Conservation (phyloP, 2,113 vertebrate genomes). For the Motacilla tschutschensis region DNA sequence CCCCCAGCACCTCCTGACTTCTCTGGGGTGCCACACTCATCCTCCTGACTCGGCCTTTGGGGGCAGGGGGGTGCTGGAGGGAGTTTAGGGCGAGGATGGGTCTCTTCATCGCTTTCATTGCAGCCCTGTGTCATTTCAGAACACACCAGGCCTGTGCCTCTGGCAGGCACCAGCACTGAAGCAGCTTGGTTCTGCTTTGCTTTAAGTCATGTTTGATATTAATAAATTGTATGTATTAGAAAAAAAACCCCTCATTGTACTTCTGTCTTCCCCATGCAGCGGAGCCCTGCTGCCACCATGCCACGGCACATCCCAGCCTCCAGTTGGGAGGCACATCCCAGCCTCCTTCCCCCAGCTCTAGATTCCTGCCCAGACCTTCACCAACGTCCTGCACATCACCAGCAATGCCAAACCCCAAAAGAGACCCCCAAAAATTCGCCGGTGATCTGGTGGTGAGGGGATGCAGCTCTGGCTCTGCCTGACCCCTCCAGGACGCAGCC, state of each 20-base stretch:
- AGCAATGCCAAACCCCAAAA: background rate
- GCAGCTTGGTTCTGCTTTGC: background rate
- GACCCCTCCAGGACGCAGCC: background rate
- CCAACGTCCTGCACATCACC: background rate
- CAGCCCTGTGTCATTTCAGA: background rate
- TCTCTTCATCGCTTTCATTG: accelerated
- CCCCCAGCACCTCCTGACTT: accelerated
- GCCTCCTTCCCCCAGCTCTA: background rate
- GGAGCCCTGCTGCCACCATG: accelerated
- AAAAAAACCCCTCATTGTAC: too few relatives aligned
- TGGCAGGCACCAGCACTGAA: background rate
- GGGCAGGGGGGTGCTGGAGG: too few relatives aligned
- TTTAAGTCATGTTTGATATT: too few relatives aligned
- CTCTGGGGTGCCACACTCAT: background rate
- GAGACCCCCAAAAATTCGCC: background rate
- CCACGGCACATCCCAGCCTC: background rate
- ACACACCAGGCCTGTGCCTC: background rate
- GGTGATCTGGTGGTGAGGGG: accelerated
- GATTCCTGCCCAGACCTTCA: background rate
- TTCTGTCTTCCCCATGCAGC: background rate
- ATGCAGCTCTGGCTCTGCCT: background rate
- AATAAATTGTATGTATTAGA: background rate
- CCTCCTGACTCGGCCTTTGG: accelerated
- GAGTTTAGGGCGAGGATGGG: accelerated
- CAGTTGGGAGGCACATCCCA: background rate